A percentile compares a stretch with the other conserved stretches of the same genome.
phyloP scores from a whole-genome alignment of 2,113 vertebrate genomes.

The Craseonycteris thonglongyai region DNA sequence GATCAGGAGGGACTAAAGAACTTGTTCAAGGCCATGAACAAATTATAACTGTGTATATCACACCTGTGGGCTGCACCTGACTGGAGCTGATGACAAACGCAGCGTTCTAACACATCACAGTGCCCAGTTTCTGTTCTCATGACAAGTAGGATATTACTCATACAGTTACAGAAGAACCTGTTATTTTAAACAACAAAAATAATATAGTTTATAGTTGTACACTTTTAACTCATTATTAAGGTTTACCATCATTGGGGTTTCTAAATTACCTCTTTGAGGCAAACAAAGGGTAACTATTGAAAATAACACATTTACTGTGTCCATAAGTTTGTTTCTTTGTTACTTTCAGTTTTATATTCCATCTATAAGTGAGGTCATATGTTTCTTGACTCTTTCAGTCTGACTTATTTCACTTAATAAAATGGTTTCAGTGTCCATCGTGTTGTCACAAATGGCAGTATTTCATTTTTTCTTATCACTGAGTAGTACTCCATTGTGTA shows the following conservation, averaged over 20 bases:
- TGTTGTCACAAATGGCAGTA: too few relatives aligned
- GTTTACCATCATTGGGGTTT: not conserved
- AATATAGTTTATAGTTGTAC: not conserved
- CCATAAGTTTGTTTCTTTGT: too few relatives aligned
- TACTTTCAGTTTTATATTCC: too few relatives aligned
- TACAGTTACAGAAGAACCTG: not conserved
- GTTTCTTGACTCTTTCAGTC: too few relatives aligned
- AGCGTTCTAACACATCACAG: not conserved
- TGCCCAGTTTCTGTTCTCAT: not conserved
- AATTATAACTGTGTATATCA: not conserved
- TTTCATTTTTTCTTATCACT: too few relatives aligned
- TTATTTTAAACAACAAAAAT: conserved; percentile 4
- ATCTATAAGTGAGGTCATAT: too few relatives aligned
- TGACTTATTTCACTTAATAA: too few relatives aligned
- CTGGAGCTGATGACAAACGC: not conserved
- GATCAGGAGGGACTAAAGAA: not conserved
- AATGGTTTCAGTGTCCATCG: too few relatives aligned
- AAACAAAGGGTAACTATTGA: not conserved
- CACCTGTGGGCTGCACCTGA: not conserved
- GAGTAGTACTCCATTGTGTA: too few relatives aligned
- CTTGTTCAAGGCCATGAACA: not conserved
- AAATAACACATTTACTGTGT: too few relatives aligned
- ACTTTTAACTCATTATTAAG: not conserved
- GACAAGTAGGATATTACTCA: not conserved
- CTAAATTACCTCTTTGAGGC: not conserved